Evolutionary conservation across 2,113 vertebrate genomes (phyloP).

Genomic region (Gallinago jamesoni): DNA sequence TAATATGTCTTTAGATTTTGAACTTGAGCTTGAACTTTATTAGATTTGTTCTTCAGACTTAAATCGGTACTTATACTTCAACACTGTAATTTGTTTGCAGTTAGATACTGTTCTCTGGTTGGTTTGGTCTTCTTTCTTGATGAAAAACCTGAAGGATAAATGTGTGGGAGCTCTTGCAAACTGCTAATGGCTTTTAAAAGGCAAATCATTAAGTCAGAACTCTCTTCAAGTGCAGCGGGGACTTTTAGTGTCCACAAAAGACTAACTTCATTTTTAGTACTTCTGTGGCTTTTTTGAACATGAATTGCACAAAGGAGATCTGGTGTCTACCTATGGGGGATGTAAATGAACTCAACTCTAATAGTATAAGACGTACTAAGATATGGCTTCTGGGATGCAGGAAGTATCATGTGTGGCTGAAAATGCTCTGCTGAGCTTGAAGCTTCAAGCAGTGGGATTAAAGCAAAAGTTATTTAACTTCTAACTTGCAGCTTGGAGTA

Average conservation of each 20-base stretch:
- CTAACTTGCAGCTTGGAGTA: neutral
- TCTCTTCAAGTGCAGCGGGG: neutral
- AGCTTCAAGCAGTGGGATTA: neutral
- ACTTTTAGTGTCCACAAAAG: neutral
- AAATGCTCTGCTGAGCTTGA: neutral
- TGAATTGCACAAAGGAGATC: neutral
- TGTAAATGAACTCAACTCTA: neutral
- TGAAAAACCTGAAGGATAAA: neutral
- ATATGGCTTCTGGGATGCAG: fast-evolving
- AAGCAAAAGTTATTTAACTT: neutral
- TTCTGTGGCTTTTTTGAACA: neutral
- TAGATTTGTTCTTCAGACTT: neutral
- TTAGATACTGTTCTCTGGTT: neutral
- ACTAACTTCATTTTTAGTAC: neutral
- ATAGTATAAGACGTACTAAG: neutral
- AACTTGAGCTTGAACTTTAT: neutral
- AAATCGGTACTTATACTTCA: neutral
- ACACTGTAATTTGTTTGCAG: neutral
- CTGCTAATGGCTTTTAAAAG: neutral
- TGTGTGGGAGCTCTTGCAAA: neutral
- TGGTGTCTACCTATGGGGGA: neutral
- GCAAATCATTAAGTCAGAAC: neutral
- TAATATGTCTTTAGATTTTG: neutral
- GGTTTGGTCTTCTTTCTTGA: neutral
- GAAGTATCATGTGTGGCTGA: neutral